Conservation (phyloP, 1,140 invertebrate genomes). For the Calosoma granatense region DNA sequence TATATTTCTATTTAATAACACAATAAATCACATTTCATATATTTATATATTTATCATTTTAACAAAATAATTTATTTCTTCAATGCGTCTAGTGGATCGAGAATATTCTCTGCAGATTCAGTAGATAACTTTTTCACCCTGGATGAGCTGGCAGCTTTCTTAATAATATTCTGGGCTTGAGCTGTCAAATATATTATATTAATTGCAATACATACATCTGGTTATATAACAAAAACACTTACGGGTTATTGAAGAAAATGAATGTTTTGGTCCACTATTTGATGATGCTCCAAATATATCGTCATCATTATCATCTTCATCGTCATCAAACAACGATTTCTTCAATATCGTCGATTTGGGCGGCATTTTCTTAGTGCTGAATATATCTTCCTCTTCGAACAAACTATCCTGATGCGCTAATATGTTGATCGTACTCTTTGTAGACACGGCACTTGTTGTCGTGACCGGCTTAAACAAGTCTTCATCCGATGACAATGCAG, state of each 20-base stretch:
- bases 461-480: background rate
- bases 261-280: too few relatives aligned
- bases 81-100: background rate
- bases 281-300: conserved; percentile 16
- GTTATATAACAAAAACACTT: background rate
- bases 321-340: conserved; percentile 19
- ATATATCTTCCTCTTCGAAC: conserved; percentile 15
- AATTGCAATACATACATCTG: background rate
- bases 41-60: background rate
- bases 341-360: conserved; percentile 12
- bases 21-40: background rate
- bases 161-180: background rate
- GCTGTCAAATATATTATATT: background rate
- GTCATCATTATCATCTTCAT: conserved; percentile 17
- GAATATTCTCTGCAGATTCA: background rate
- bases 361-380: conserved; percentile 14
- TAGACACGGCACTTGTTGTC: background rate
- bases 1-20: background rate
- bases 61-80: background rate
- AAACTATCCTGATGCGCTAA: background rate
- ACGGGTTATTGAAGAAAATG: background rate
- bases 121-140: background rate
- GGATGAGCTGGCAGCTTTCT: background rate
- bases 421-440: background rate
- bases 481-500: background rate